Evolutionary conservation across 2,888 invertebrate genomes (phyloP), one percentile per base, ranked within the genome.

Genomic region (Mactromeris polynyma): DNA sequence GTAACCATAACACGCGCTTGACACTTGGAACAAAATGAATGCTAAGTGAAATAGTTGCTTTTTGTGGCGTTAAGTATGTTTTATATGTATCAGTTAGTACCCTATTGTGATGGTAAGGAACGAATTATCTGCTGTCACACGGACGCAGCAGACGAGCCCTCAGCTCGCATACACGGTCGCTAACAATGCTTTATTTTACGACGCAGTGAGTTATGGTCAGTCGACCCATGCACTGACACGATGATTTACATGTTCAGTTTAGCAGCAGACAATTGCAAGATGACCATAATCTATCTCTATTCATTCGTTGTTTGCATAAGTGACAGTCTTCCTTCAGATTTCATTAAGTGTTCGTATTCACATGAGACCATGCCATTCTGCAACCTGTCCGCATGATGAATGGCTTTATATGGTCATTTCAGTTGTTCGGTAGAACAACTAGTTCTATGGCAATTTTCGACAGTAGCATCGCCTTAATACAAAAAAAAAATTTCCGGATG

Each of bases 231-330:
- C 33, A 6, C 40, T 86, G 89, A 86, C 86, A 89, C 33, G 31
- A 80, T 89, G 89, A 89, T 89, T 89, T 81, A 89, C 89, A 64
- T 69, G 81, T 79, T 36, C 58, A 21, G 64, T 81, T 84, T 36
- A 19, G 64, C 17, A 42, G 46, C 81, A 85, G 89, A 89, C 85
- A 89, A 79, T 85, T 77, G 77, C 38, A 79, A 80, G 84, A 81
- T 89, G 84, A 81, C 77, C 84, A 85, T 84, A 69, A 89, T 89
- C 81, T 86, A 89, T 89, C 89, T 86, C 86, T 81, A 51, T 89
- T 84, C 78, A 42, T 84, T 73, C n/a, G 58, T 9, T 89, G 86
- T 89, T 89, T 86, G 86, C 42, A 81, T 77, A 77, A 84, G 42
- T 81, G 84, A 81, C 81, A 84, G 64, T n/a, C 73, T 58, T 40